Percentiles rank a stretch among this genome's conserved stretches.
phyloP scores from a whole-genome alignment of 2,113 vertebrate species.

The Prionailurus viverrinus region DNA sequence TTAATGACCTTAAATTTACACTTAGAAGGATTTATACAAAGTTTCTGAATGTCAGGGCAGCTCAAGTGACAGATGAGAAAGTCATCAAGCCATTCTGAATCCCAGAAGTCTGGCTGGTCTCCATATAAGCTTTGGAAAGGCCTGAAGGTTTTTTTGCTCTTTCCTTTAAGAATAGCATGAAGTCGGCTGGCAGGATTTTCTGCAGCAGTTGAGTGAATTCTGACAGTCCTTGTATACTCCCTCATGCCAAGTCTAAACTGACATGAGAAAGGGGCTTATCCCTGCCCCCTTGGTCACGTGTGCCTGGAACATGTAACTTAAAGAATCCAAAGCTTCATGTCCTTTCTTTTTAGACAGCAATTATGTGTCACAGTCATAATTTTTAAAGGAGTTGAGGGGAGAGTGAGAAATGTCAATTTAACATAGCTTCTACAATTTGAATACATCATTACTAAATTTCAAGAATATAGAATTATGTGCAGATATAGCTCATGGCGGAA shows the following conservation, averaged over 20 bases:
- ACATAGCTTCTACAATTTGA: slow-evolving; percentile 25
- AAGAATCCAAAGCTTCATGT: slow-evolving; percentile 21
- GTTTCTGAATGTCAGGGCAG: slow-evolving; percentile 69
- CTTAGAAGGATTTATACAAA: slow-evolving; percentile 25
- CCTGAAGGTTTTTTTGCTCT: slow-evolving; percentile 36
- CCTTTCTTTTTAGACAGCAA: slow-evolving; percentile 45
- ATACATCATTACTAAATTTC: slow-evolving; percentile 42
- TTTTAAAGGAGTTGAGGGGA: slow-evolving; percentile 36
- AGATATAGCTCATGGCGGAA: background rate
- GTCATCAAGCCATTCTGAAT: slow-evolving; percentile 68
- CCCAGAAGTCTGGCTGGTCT: slow-evolving; percentile 72
- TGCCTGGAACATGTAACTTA: background rate
- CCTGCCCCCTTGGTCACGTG: background rate
- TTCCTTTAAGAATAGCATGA: slow-evolving; percentile 71
- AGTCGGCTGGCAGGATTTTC: slow-evolving; percentile 58
- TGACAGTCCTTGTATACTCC: slow-evolving; percentile 38
- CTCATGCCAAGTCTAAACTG: slow-evolving; percentile 39
- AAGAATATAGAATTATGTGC: background rate
- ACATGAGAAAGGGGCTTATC: background rate
- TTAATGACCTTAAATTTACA: slow-evolving; percentile 61
- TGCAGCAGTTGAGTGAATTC: slow-evolving; percentile 43
- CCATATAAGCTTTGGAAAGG: slow-evolving; percentile 65
- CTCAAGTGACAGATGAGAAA: slow-evolving; percentile 75
- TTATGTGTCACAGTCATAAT: background rate
- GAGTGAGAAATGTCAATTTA: slow-evolving; percentile 9